A percentile compares a stretch with the other conserved stretches of the same genome.
Conservation (phyloP, 2,113 vertebrate species). For the Mirza zaza region DNA sequence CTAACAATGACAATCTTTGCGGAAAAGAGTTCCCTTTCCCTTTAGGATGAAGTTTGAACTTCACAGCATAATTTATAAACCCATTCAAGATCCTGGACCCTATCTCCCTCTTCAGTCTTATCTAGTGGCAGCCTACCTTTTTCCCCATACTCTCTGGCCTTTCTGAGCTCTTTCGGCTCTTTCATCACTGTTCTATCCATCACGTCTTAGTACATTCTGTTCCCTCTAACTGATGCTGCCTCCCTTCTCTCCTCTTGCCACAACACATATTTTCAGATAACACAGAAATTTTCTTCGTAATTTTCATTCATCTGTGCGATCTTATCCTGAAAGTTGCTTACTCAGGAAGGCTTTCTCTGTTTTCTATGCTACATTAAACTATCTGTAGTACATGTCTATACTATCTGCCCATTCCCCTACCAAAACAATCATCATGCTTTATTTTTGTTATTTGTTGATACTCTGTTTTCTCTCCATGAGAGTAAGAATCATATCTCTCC, state of each 20-base stretch:
- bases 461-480: not conserved
- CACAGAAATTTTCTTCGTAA: not conserved
- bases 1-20: not conserved
- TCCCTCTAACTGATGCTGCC: not conserved
- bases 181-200: not conserved
- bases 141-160: not conserved
- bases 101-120: not conserved
- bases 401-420: not conserved
- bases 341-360: not conserved
- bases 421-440: slow-evolving; percentile 29
- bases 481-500: not conserved
- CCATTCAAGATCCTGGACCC: not conserved
- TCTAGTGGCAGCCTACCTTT: not conserved
- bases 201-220: not conserved
- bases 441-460: slow-evolving; percentile 6
- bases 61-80: slow-evolving; percentile 14
- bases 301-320: not conserved
- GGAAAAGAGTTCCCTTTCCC: not conserved
- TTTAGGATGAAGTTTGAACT: not conserved
- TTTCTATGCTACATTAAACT: not conserved
- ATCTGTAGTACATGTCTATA: not conserved
- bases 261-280: not conserved
- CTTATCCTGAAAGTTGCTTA: not conserved
- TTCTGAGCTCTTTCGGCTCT: not conserved
- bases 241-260: not conserved